Base-by-base conservation (phyloP, 2,888 invertebrate species). In the Pilophorus perplexus region DNA sequence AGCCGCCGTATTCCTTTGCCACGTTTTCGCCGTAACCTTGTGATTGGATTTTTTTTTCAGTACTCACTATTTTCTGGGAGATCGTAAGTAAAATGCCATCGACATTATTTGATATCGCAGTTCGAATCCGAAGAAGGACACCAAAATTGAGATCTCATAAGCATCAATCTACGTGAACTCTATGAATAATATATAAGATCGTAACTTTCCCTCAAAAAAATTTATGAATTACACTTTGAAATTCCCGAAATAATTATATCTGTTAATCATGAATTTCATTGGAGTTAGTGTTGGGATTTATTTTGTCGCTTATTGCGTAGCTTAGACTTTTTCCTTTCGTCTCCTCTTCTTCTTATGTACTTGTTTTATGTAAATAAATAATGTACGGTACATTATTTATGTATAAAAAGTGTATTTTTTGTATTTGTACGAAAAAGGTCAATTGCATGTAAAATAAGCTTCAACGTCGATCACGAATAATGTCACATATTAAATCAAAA, bases 361-460 rank as follows among this genome's bases (percentile, higher is more conserved):
- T 18, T n/a, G 12, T 55, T 55, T 25, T 33, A 1, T 59, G 59
- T 59, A 59, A 42, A 59, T 59, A 59, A 37, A 62, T 48, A 28
- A 20, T 57, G 33, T 42, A 44, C 27, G n/a, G 23, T 52, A 38
- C 40, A 64, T 64, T 40, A 65, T 42, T 20, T 40, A 52, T 27
- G 33, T 66, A 60, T 59, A 68, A 66, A 67, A 66, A 38, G 40
- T 60, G 44, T 64, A 60, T 68, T 68, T 69, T 69, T 69, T 69
- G 69, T 52, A 69, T 57, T 54, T 67, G 69, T 69, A 69, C 69
- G 64, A 69, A 68, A 57, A 44, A 65, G 57, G 69, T 69, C 69
- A 69, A 68, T 69, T 68, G 69, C 69, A 64, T 69, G 69, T 69
- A 69, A 54, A 37, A 67, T 69, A 67, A 59, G 69, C 69, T 69